phyloP scores from a whole-genome alignment of 2,113 vertebrate genomes.

The Carlito syrichta region DNA sequence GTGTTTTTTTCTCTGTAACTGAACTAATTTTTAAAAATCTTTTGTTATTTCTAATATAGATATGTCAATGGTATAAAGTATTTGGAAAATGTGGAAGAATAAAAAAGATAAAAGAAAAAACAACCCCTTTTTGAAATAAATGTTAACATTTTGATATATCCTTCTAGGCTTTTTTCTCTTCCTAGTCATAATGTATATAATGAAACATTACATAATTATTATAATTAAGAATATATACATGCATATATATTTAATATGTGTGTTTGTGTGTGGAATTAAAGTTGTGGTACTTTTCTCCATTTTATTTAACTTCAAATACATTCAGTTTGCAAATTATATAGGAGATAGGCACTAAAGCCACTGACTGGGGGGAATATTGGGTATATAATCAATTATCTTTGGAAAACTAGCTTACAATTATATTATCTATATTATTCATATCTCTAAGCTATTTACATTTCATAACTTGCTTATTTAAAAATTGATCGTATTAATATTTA shows the following conservation, averaged over 20 bases:
- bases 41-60: neutral
- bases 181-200: neutral
- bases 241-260: neutral
- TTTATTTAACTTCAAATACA: neutral
- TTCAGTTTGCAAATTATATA: neutral
- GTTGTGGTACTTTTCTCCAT: neutral
- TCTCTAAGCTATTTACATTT: neutral
- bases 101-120: neutral
- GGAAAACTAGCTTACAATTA: neutral
- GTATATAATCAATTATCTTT: neutral
- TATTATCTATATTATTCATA: neutral
- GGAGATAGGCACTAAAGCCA: neutral
- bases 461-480: neutral
- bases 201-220: neutral
- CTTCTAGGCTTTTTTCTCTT: neutral
- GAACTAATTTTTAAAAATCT: too few relatives aligned
- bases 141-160: neutral
- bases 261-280: neutral
- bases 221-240: neutral
- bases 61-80: neutral
- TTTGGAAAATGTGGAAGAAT: neutral
- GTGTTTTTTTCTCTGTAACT: neutral
- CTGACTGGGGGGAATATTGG: neutral
- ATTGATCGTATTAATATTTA: neutral
- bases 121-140: neutral